A percentile compares a stretch with the other conserved stretches of the same genome.
These are phyloP conservation scores for Colistium nudipinnis DNA, from an alignment of 2,113 vertebrate genomes.

Conservation along the genomic window DNA sequence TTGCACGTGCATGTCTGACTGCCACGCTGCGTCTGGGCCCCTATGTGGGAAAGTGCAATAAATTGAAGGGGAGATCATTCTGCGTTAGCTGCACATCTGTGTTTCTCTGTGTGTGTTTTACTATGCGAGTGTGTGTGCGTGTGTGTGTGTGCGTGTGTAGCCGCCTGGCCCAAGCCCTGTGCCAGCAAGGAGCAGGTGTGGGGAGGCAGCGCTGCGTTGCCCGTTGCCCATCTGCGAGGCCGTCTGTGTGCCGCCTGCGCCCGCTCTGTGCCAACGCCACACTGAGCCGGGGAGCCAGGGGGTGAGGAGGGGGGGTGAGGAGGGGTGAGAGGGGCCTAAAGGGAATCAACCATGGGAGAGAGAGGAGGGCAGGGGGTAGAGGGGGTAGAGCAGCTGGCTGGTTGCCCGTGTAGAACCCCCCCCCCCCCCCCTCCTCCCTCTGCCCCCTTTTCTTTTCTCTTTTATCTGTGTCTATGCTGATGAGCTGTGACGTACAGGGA, in stretches of 20 bases:
- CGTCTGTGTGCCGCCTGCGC: conserved; percentile 85
- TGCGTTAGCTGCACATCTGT: conserved; percentile 67
- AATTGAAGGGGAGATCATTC: conserved; percentile 60
- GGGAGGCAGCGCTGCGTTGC: conserved; percentile 80
- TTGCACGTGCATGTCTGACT: conserved; percentile 23
- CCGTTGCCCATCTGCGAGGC: conserved; percentile 86
- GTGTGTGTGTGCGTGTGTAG: conserved; percentile 39
- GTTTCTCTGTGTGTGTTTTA: conserved; percentile 30
- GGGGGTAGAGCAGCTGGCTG: conserved; percentile 63
- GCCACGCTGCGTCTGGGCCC: not conserved
- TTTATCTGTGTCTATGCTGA: conserved; percentile 75
- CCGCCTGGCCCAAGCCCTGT: conserved; percentile 67
- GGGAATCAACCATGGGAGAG: conserved; percentile 79
- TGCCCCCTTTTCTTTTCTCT: conserved; percentile 72
- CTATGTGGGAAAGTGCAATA: conserved; percentile 64
- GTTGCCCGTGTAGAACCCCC: conserved; percentile 59
- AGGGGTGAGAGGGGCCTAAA: conserved; percentile 72
- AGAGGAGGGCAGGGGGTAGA: conserved; percentile 72
- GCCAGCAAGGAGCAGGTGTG: conserved; percentile 86
- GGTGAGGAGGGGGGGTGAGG: conserved; percentile 50
- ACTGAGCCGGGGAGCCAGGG: conserved; percentile 70
- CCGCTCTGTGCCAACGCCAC: conserved; percentile 79
- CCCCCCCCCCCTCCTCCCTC: conserved; percentile 38
- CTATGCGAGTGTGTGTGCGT: conserved; percentile 36
- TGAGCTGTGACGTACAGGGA: conserved; percentile 70